Conservation (phyloP, 2,888 invertebrate species). For the Hypolimnas misippus region DNA sequence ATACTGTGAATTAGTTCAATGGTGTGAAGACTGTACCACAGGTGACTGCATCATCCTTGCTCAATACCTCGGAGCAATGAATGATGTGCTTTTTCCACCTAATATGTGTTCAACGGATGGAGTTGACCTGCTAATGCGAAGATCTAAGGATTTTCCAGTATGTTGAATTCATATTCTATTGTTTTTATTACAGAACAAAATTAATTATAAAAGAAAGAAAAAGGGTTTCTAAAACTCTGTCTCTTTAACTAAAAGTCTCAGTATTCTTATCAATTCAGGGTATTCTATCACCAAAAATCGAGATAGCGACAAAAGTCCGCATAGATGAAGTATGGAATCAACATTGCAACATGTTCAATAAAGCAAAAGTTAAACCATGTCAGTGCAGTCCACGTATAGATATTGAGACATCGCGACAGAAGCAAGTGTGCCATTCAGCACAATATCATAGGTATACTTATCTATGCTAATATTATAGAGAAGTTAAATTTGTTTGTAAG, state of each 20-base stretch:
- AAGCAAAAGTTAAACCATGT: conserved; percentile 49
- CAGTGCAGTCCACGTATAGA: conserved; percentile 47
- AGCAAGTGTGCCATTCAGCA: conserved; percentile 79
- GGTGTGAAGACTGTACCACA: conserved; percentile 67
- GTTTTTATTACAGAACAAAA: neutral
- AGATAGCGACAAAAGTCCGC: conserved; percentile 86
- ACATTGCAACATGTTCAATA: conserved; percentile 28
- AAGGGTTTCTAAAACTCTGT: too few relatives aligned
- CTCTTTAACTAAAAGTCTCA: too few relatives aligned
- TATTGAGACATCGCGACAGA: conserved; percentile 57
- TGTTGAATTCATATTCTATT: conserved; percentile 45
- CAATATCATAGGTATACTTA: conserved; percentile 71
- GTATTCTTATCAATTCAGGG: conserved; percentile 85
- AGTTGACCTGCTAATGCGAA: conserved; percentile 88
- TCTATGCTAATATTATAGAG: neutral
- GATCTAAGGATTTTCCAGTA: conserved; percentile 87
- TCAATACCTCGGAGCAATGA: conserved; percentile 85
- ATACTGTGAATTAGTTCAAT: conserved; percentile 87
- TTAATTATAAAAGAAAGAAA: too few relatives aligned
- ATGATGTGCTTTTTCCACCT: conserved; percentile 86
- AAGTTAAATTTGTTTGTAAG: too few relatives aligned
- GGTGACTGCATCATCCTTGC: conserved; percentile 82
- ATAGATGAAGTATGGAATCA: conserved; percentile 84
- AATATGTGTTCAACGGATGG: conserved; percentile 84
- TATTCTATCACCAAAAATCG: conserved; percentile 88